Base-by-base conservation (phyloP, 2,113 vertebrate species). In the Chamaea fasciata region DNA sequence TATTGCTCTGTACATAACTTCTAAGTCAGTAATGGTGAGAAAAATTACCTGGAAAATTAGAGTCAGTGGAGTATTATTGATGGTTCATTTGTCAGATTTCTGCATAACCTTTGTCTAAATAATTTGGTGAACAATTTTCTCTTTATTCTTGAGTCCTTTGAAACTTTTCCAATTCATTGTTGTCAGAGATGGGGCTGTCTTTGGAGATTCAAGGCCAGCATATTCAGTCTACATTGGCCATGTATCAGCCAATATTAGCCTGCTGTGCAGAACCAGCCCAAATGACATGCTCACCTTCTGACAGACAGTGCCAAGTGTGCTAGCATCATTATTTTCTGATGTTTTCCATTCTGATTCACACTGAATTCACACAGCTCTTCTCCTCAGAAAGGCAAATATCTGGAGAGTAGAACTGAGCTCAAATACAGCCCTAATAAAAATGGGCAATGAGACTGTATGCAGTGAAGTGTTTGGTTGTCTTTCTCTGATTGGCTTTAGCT, bases 1-100 rank as follows among this genome's bases (percentile, higher is more conserved):
- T 62, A 73, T 68, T 87, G 83, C 86, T 68, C 46, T 60, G 41
- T 81, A 80, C 24, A 53, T 87, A 91, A 90, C 86, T 92, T 90
- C 27, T 30, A 89, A 92, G 85, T 93, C 80, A 79, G 73, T 94
- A 92, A 96, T 69, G 86, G 92, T 75, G 69, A 92, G 83, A 92
- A 94, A 89, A 96, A 96, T 89, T 95, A 96, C 83, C 83, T 89
- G 50, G 73, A 95, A 97, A 96, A 93, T 97, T 87, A 95, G 91
- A 94, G n/a, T 69, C 86, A 64, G 76, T 69, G 8, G 11, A 84
- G 77, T 82, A 68, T 62, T 95, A 84, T 75, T 77, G 96, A 87
- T 92, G 85, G 77, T 84, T 92, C 73, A 16, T 89, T 94, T 87
- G 77, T 87, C 91, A 82, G 52, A 56, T 92, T 92, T 87, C 79